phyloP scores from a whole-genome alignment of 2,888 invertebrate species.

The Cantharis lateralis region DNA sequence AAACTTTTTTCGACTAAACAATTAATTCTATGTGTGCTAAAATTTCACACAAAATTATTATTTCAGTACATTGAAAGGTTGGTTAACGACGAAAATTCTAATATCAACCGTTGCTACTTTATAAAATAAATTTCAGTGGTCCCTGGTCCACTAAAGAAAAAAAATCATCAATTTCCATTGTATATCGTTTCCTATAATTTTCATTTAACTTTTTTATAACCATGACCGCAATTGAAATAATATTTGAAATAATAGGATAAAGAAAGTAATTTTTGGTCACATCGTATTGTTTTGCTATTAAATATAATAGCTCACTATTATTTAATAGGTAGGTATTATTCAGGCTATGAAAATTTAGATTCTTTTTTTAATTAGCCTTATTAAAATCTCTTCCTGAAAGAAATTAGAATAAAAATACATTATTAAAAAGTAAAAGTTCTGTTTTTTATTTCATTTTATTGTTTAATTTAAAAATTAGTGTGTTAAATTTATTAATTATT shows the following conservation, averaged over 20 bases:
- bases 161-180: background rate
- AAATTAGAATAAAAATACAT: background rate
- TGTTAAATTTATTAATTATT: background rate
- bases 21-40: background rate
- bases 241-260: background rate
- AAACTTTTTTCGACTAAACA: background rate
- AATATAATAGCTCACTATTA: background rate
- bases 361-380: background rate
- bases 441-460: background rate
- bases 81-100: background rate
- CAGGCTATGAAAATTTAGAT: background rate
- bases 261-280: background rate
- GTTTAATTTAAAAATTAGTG: background rate
- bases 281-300: background rate
- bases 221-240: background rate
- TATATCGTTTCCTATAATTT: background rate
- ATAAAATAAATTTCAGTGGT: background rate
- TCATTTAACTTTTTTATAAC: background rate
- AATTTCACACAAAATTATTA: background rate
- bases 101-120: background rate
- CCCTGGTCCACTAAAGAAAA: background rate
- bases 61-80: background rate
- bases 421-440: background rate
- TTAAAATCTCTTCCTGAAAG: background rate
- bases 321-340: background rate